Evolutionary conservation across 1,140 invertebrate genomes (phyloP), one percentile per base, ranked within the genome.

Genomic region (Euura saliciscinereae): DNA sequence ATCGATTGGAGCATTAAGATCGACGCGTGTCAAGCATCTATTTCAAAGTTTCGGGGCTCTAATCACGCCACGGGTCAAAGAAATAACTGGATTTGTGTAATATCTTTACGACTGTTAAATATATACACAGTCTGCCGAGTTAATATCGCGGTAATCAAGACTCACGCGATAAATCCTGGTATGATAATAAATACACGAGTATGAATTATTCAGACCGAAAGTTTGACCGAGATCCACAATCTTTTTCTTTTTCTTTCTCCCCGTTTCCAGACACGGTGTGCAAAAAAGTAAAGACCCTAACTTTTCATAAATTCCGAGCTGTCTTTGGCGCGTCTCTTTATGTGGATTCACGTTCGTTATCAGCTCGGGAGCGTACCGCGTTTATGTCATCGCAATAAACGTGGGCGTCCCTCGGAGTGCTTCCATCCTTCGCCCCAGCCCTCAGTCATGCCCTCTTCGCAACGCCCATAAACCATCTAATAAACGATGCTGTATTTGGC

Each of bases 401-500:
- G 51, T n/a, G 5, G 51, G 51, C 51, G 13, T 59, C 51, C 7
- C 46, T 8, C 10, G 4, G 51, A n/a, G 2, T n/a, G 8, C 51
- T 59, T n/a, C 8, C 8, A 59, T n/a, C 6, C 10, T 59, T n/a
- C 51, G 13, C 51, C 51, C 13, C 51, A 6, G 8, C 13, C 46
- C 11, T n/a, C 46, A 7, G 7, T n/a, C 46, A 7, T 51, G 7
- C 45, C 44, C 44, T 59, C 64, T 51, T 8, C 67, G 43, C 45
- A 43, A 10, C 10, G 46, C 45, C 44, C 67, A 13, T 76, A 74
- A 76, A 78, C 69, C 64, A 67, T 43, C 71, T 73, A 76, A 78
- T 76, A 78, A 78, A 78, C 71, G 76, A 44, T 72, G 67, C 28
- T 71, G 75, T 75, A 71, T 75, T 71, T 70, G 75, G 73, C 44